Base-by-base conservation (phyloP, 2,113 vertebrate genomes). In the Perca schrenkii region DNA sequence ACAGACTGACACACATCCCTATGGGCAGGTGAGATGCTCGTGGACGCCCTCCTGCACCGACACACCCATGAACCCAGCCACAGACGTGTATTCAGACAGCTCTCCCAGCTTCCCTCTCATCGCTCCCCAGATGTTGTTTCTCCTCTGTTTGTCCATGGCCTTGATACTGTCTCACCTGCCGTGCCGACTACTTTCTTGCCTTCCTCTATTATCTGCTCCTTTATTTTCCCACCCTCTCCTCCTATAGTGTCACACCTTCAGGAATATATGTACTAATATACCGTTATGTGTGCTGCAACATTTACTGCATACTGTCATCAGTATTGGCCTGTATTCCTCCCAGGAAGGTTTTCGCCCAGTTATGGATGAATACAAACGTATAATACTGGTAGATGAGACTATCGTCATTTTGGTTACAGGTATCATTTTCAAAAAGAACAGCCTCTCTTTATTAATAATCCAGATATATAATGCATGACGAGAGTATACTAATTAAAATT, bases 101-200 rank as follows among this genome's bases (percentile, higher is more conserved):
- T 72, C 71, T 69, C 60, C 14, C 67, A 71, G n/a, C 64, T 50
- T 52, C 43, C 22, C 64, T 47, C 2, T 71, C 28, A 52, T 54
- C 5, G 2, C 36, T 80, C 78, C 8, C 49, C 43, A 71, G 84
- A 85, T 3, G 4, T 47, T 13, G 49, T 64, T 85, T 84, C 81
- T 79, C 84, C 82, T 89, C 87, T 52, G 62, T 65, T 28, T 50
- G 80, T 83, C 77, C 77, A 49, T 58, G 47, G 80, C 78, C 84
- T 78, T 54, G 36, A 87, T 69, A 34, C 61, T 31, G 71, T 43
- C 75, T 79, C 67, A 47, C 65, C 66, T 56, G 69, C 66, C 73
- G 34, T 19, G 6, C 17, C 22, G 49, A 34, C 11, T 36, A 2
- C 73, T 58, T 73, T 47, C 0, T 47, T 43, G 13, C 22, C 11